phyloP scores from a whole-genome alignment of 2,888 invertebrate genomes.

The Nephrotoma flavescens region DNA sequence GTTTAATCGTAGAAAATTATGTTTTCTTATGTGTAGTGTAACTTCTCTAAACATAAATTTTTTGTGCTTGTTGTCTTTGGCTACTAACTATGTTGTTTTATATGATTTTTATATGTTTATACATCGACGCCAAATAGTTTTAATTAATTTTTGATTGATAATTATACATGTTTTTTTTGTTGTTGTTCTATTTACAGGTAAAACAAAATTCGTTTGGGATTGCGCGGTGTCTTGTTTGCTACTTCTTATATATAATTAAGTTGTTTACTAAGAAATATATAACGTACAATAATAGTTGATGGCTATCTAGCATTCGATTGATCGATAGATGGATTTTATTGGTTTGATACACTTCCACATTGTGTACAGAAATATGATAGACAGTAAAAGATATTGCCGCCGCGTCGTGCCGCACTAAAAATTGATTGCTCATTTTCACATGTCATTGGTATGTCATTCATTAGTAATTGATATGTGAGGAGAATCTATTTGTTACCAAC shows the following conservation, averaged over 20 bases:
- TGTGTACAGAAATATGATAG: neutral
- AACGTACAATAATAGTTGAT: neutral
- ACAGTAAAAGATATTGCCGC: neutral
- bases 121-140: neutral
- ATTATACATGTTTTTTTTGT: neutral
- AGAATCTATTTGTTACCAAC: neutral
- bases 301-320: neutral
- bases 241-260: neutral
- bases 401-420: neutral
- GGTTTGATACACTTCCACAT: neutral
- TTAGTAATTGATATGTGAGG: neutral
- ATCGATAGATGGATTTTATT: neutral
- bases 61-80: neutral
- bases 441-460: neutral
- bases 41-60: neutral
- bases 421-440: neutral
- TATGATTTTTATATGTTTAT: neutral
- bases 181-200: neutral
- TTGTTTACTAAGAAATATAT: neutral
- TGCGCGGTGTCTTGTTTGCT: neutral
- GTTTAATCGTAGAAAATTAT: neutral
- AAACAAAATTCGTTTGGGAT: neutral
- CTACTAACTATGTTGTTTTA: neutral
- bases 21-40: neutral
- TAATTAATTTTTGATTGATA: neutral